Conservation (phyloP, 2,888 invertebrate genomes). For the Ophion ventricosus region DNA sequence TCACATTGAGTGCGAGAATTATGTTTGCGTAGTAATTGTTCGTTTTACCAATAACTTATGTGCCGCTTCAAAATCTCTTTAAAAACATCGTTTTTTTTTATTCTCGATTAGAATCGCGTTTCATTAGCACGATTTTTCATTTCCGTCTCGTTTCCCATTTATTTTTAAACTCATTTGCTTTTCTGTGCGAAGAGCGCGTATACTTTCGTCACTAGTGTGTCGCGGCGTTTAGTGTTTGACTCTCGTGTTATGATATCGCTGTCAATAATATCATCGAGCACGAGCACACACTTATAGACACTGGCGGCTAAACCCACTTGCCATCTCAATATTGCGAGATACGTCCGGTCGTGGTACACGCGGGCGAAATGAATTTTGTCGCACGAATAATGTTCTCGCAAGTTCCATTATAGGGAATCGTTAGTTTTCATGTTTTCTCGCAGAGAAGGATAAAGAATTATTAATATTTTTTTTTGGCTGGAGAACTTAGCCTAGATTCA, state of each 20-base stretch:
- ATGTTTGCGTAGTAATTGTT: not conserved
- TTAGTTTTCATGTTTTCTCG: not conserved
- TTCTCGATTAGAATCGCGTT: not conserved
- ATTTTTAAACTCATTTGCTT: not conserved
- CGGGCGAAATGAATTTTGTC: not conserved
- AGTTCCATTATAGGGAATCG: not conserved
- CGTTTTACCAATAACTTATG: not conserved
- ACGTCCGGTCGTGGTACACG: not conserved
- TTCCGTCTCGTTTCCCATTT: conserved; percentile 6
- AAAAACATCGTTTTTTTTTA: not conserved
- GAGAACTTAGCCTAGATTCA: not conserved
- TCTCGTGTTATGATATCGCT: conserved; percentile 37
- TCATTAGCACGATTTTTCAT: conserved; percentile 11
- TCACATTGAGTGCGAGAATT: not conserved
- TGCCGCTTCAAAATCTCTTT: not conserved
- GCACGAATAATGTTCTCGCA: not conserved
- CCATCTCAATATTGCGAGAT: conserved; percentile 1
- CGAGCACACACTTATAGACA: conserved; percentile 6
- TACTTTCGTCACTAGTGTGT: not conserved
- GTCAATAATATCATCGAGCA: conserved; percentile 24
- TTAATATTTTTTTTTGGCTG: too few species aligned
- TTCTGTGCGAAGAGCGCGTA: not conserved
- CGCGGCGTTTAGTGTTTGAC: conserved; percentile 41
- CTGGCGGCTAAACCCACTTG: not conserved
- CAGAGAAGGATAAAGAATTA: not conserved